Evolutionary conservation across 2,888 invertebrate genomes (phyloP), one percentile per base, ranked within the genome.

Genomic region (Tetranychus piercei): DNA sequence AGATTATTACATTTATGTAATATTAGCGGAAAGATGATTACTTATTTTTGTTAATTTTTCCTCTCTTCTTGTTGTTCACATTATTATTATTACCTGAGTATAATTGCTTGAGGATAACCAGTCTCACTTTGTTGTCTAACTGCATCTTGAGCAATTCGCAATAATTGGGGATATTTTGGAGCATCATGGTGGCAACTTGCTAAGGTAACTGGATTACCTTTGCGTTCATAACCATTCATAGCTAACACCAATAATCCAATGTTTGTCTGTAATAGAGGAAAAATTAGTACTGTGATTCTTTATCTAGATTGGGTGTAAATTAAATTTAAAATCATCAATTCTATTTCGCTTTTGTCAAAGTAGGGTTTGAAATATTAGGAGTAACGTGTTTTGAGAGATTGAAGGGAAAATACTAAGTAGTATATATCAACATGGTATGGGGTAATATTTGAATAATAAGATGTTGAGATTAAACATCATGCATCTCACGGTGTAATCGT

Each of bases 31-130:
- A 34, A 34, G 34, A 34, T 34, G 55, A 55, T 55, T 55, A 55
- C 3, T 55, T 55, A 34, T 7, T 55, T 15, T 15, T 55, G 55
- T 15, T 9, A 55, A 15, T 55, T 55, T 55, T 55, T 4, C 2
- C 9, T 55, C 2, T 55, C 15, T 55, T 55, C 11, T 15, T 15
- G 15, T 7, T 45, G 55, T 55, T 55, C 9, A 55, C 15, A 15
- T 55, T 15, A 55, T 15, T 45, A 45, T 45, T 55, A 15, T 72
- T 84, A 87, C 92, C 92, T 78, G 91, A 94, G 86, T 79, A 94
- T 92, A 81, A 94, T 91, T 79, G 94, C 93, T 84, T 94, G 94
- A 75, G 94, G 94, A 84, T 93, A 94, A 79, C 94, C 94, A 78
- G 92, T 92, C 85, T 94, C 94, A 75, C 91, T 90, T 84, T 94